Conservation (phyloP, 2,888 invertebrate species). For the Frankliniella intonsa region DNA sequence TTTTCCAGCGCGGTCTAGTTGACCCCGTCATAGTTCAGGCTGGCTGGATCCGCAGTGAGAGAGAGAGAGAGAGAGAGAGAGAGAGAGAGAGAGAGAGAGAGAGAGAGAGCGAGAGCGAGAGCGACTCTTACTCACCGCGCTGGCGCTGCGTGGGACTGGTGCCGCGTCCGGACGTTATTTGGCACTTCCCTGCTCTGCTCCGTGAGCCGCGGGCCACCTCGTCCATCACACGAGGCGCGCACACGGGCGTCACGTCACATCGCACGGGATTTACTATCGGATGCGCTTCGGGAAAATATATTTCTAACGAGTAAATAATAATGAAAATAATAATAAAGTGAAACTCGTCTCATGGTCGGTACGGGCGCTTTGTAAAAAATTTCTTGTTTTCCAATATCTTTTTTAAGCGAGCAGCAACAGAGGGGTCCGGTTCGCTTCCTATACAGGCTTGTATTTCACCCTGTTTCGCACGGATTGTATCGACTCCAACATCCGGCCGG, state of each 20-base stretch:
- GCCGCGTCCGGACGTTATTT: background rate
- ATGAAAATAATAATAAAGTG: too few species aligned
- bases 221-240: background rate
- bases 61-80: too few species aligned
- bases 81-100: too few species aligned
- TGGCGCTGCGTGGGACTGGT: background rate
- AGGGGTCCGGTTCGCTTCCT: background rate
- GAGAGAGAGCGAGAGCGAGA: too few species aligned
- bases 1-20: too few species aligned
- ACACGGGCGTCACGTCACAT: background rate
- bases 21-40: too few species aligned
- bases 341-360: background rate
- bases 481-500: constrained; percentile 14
- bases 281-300: background rate
- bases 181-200: background rate
- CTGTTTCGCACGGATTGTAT: constrained; percentile 15
- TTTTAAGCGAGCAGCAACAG: too few species aligned
- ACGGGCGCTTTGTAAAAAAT: background rate
- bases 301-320: background rate
- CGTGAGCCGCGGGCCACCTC: background rate
- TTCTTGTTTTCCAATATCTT: too few species aligned
- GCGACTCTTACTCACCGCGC: too few species aligned
- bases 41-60: too few species aligned
- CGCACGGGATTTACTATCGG: background rate
- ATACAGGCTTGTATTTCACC: constrained; percentile 19